Evolutionary conservation across 2,888 invertebrate species (phyloP).

Genomic region (Seira ritae): DNA sequence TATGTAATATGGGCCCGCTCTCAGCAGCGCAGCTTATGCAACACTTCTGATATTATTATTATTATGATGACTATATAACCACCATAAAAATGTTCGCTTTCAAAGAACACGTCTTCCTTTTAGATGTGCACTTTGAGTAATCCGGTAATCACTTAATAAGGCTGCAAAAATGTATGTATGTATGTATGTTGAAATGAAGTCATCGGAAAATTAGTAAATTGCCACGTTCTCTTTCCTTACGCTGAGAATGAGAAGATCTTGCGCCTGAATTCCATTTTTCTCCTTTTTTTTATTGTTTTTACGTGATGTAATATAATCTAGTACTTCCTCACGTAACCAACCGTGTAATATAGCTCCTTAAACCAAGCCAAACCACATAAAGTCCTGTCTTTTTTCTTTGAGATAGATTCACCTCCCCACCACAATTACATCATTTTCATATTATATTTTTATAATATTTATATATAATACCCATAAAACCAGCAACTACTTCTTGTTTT

Average conservation of each 20-base stretch:
- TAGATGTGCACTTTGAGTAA: background rate
- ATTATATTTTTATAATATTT: too few relatives aligned
- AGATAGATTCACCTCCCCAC: too few relatives aligned
- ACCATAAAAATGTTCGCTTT: too few relatives aligned
- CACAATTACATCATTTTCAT: too few relatives aligned
- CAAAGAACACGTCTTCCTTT: too few relatives aligned
- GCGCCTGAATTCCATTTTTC: conserved; percentile 20
- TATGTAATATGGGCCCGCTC: too few relatives aligned
- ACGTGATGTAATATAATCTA: conserved; percentile 41
- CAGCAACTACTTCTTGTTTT: too few relatives aligned
- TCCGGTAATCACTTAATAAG: background rate
- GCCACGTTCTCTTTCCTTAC: conserved; percentile 13
- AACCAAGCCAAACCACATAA: background rate
- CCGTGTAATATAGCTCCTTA: conserved; percentile 2
- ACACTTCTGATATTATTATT: too few relatives aligned
- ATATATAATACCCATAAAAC: too few relatives aligned
- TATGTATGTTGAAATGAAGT: conserved; percentile 26
- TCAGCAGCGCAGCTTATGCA: too few relatives aligned
- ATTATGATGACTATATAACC: too few relatives aligned
- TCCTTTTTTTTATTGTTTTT: conserved; percentile 37
- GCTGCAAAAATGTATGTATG: background rate
- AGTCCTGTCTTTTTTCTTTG: background rate
- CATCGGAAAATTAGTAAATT: conserved; percentile 37
- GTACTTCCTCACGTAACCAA: background rate
- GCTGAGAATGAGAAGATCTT: background rate